These are phyloP conservation scores for Oligia fasciuncula DNA, from an alignment of 2,888 invertebrate genomes.

Conservation along the genomic window DNA sequence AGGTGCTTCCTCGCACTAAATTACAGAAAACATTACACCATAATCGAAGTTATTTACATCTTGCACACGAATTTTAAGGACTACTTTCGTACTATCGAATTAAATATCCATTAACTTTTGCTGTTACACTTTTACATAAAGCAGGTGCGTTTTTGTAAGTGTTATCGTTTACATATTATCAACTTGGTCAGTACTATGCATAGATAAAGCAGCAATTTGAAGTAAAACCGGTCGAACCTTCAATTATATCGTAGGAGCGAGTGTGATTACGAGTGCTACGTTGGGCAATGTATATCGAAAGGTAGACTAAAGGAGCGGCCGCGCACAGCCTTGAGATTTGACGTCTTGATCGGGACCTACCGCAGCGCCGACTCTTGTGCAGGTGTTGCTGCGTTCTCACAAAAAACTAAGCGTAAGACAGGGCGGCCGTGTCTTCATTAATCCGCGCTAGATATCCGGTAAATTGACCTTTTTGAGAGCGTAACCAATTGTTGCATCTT, in stretches of 20 bases:
- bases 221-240: slow-evolving; percentile 60
- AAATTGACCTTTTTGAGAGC: slow-evolving; percentile 79
- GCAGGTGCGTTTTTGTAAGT: slow-evolving; percentile 48
- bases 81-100: slow-evolving; percentile 53
- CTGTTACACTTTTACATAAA: slow-evolving; percentile 36
- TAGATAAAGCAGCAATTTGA: slow-evolving; percentile 53
- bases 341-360: slow-evolving; percentile 90
- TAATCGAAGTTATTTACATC: slow-evolving; percentile 53
- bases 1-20: slow-evolving; percentile 67
- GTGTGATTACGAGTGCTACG: slow-evolving; percentile 78
- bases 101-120: slow-evolving; percentile 57
- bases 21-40: slow-evolving; percentile 63
- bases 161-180: slow-evolving; percentile 26
- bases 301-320: slow-evolving; percentile 79
- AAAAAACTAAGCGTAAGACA: slow-evolving; percentile 86
- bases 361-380: slow-evolving; percentile 86
- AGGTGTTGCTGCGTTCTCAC: slow-evolving; percentile 83
- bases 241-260: slow-evolving; percentile 76
- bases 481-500: slow-evolving; percentile 57
- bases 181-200: slow-evolving; percentile 21
- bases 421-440: slow-evolving; percentile 82
- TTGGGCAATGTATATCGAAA: slow-evolving; percentile 84
- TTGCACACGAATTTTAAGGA: slow-evolving; percentile 42
- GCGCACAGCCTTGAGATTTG: slow-evolving; percentile 88
- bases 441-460: slow-evolving; percentile 78